phyloP scores from a whole-genome alignment of 1,140 invertebrate genomes.

The Pissodes strobi region DNA sequence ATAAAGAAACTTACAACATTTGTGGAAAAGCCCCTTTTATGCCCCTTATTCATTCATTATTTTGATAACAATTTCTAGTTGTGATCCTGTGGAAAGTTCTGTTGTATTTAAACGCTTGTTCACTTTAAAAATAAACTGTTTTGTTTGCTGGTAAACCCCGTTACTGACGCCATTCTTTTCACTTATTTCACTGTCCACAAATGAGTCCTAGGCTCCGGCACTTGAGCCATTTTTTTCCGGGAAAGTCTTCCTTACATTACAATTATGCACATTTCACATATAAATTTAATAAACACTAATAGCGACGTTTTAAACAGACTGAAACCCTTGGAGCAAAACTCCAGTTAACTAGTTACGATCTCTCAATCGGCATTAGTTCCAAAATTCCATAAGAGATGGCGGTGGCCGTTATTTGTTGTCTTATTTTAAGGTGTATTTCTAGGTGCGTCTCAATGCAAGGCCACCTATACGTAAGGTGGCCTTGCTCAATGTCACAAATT shows the following conservation, averaged over 20 bases:
- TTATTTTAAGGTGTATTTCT: background rate
- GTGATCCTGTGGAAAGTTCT: constrained; percentile 20
- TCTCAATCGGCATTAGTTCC: constrained; percentile 39
- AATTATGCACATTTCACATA: constrained; percentile 36
- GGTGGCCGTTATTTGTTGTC: constrained; percentile 5
- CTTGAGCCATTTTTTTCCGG: background rate
- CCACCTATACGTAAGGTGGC: too few relatives aligned
- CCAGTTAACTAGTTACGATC: constrained; percentile 52
- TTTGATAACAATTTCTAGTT: constrained; percentile 34
- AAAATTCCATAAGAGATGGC: constrained; percentile 29
- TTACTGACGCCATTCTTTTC: constrained; percentile 43
- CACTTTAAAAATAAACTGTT: constrained; percentile 26
- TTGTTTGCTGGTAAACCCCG: constrained; percentile 34
- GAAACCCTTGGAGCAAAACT: constrained; percentile 54
- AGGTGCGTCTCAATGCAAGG: too few relatives aligned
- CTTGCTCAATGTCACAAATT: too few relatives aligned
- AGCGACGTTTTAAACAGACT: constrained; percentile 55
- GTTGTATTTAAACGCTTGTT: too few relatives aligned
- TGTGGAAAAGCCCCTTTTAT: background rate
- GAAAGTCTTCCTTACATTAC: constrained; percentile 25
- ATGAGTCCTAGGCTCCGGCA: constrained; percentile 1
- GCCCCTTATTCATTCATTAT: constrained; percentile 25
- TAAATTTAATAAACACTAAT: constrained; percentile 52
- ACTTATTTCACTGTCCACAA: constrained; percentile 22
- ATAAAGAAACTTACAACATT: constrained; percentile 29